Percentiles rank a stretch among this genome's conserved stretches.
These are phyloP conservation scores for Telenomus remus DNA, from an alignment of 1,140 invertebrate genomes.

Conservation along the genomic window DNA sequence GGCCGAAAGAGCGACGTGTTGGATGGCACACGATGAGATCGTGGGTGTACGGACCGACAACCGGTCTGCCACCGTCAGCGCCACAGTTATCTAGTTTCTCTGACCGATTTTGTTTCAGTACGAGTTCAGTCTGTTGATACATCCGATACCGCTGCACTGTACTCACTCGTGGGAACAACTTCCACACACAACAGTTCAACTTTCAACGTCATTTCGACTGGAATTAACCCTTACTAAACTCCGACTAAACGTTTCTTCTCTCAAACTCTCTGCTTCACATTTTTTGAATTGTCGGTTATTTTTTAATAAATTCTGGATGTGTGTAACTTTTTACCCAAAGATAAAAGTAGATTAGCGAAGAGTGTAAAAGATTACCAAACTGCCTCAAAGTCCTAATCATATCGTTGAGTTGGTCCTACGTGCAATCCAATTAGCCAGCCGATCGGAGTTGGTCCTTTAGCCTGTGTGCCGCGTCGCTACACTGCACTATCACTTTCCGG, in stretches of 20 bases:
- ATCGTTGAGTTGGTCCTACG: constrained; percentile 54
- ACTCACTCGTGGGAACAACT: constrained; percentile 57
- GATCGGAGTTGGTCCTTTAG: constrained; percentile 44
- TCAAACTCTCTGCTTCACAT: too few species aligned
- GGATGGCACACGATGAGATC: constrained; percentile 10
- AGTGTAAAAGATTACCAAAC: constrained; percentile 50
- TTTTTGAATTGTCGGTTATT: too few species aligned
- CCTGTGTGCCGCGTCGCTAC: constrained; percentile 12
- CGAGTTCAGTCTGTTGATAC: constrained; percentile 44
- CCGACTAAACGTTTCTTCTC: too few species aligned
- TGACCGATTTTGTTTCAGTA: constrained; percentile 54
- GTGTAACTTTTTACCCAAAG: too few species aligned
- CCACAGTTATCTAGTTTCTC: constrained; percentile 58
- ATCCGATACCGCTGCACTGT: constrained; percentile 40
- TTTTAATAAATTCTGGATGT: too few species aligned
- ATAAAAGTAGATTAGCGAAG: too few species aligned
- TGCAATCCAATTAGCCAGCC: constrained; percentile 50
- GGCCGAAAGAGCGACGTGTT: constrained; percentile 29
- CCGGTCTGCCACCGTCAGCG: constrained; percentile 42
- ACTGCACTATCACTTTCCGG: constrained; percentile 66
- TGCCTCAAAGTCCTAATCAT: constrained; percentile 49
- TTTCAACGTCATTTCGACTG: too few species aligned
- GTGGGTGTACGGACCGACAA: constrained; percentile 38
- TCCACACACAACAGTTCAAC: constrained; percentile 48
- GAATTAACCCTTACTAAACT: too few species aligned